Evolutionary conservation across 2,888 invertebrate genomes (phyloP).

Genomic region (Gandaritis pyraliata): DNA sequence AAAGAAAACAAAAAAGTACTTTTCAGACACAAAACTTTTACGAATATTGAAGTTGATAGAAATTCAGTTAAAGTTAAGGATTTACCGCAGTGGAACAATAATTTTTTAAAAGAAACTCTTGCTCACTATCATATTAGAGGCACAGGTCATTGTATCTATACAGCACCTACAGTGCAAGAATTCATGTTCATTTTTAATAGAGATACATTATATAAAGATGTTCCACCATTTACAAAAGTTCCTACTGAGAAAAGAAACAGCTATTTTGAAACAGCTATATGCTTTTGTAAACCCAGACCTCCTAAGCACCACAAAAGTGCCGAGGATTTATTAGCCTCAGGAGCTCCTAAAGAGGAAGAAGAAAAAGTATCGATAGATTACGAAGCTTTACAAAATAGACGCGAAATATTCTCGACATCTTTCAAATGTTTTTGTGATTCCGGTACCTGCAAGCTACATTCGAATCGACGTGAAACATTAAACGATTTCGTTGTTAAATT

Average conservation of each 20-base stretch:
- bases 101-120: slow-evolving; percentile 72
- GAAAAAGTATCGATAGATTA: slow-evolving; percentile 66
- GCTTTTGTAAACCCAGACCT: slow-evolving; percentile 74
- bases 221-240: slow-evolving; percentile 64
- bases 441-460: slow-evolving; percentile 67
- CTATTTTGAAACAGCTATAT: slow-evolving; percentile 78
- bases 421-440: slow-evolving; percentile 79
- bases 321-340: slow-evolving; percentile 69
- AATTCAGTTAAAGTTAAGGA: slow-evolving; percentile 65
- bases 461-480: slow-evolving; percentile 61
- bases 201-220: slow-evolving; percentile 69
- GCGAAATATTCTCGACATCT: slow-evolving; percentile 65
- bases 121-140: slow-evolving; percentile 78
- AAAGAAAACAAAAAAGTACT: slow-evolving; percentile 68
- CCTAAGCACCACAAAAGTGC: slow-evolving; percentile 75
- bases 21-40: slow-evolving; percentile 79
- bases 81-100: slow-evolving; percentile 65
- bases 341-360: slow-evolving; percentile 54
- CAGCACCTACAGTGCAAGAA: slow-evolving; percentile 73
- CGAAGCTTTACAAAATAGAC: slow-evolving; percentile 56
- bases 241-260: slow-evolving; percentile 67
- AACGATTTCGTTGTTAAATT: slow-evolving; percentile 70
- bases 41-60: slow-evolving; percentile 75
- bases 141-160: slow-evolving; percentile 78
- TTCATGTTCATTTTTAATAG: slow-evolving; percentile 78